Evolutionary conservation across 2,888 invertebrate species (phyloP).

Genomic region (Perithous albicinctus): DNA sequence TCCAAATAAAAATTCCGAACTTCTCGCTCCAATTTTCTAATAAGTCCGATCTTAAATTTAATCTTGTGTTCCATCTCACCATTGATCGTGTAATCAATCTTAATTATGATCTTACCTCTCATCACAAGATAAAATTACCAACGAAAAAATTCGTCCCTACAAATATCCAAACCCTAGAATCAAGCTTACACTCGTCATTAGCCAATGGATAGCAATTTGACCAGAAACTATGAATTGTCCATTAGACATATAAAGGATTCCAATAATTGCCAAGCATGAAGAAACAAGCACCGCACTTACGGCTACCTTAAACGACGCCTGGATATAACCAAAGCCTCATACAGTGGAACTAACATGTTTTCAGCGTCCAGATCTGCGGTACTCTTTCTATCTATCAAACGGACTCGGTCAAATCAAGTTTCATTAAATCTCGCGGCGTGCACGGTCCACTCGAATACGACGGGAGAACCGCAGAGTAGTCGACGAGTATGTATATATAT

Average conservation of each 20-base stretch:
- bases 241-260: neutral
- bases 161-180: neutral
- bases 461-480: constrained; percentile 61
- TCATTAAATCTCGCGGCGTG: constrained; percentile 58
- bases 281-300: neutral
- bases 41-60: too few relatives aligned
- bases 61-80: too few relatives aligned
- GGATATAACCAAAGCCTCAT: neutral
- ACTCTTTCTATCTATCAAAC: constrained; percentile 54
- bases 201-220: neutral
- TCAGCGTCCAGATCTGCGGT: neutral
- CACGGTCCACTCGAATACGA: constrained; percentile 60
- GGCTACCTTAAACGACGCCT: constrained; percentile 18
- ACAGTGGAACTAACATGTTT: constrained; percentile 18
- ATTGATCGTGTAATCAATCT: too few relatives aligned
- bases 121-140: too few relatives aligned
- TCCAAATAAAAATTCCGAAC: too few relatives aligned
- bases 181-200: neutral
- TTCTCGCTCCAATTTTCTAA: too few relatives aligned
- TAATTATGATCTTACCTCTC: too few relatives aligned
- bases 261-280: neutral
- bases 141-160: too few relatives aligned
- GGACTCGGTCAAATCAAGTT: constrained; percentile 60
- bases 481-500: constrained; percentile 29
- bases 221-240: constrained; percentile 3